Evolutionary conservation across 2,113 vertebrate species (phyloP), one percentile per base, ranked within the genome.

Genomic region (Hymenochirus boettgeri): DNA sequence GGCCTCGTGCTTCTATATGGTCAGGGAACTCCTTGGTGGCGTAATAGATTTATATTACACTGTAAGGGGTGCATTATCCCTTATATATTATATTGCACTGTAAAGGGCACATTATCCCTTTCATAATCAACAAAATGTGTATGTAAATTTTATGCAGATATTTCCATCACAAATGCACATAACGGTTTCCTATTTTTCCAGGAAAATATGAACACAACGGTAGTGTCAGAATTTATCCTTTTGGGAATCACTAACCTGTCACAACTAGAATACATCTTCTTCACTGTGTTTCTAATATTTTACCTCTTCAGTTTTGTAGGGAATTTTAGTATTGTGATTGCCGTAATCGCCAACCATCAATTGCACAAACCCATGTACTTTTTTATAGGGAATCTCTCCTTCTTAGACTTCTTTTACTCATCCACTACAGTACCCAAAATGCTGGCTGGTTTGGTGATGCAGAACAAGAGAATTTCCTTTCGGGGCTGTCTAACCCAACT

Each of bases 301-400:
- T 59, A 45, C n/a, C 23, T 59, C 21, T 45, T 26, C 4, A 59
- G 7, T 25, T n/a, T 46, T 26, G 15, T 24, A 17, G 57, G 57
- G 3, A 59, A 59, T 15, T 18, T 45, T 3, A 26, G 57, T 24
- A 59, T 45, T 59, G 57, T 59, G 23, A n/a, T 7, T 25, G 57
- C 45, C 23, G 57, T 59, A 2, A 26, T 59, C n/a, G 4, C 15
- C 11, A 24, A 59, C 10, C 22, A 24, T 42, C 15, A 17, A 17
- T 33, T 57, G 12, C 56, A 57, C 22, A 57, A 29, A 2, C 56
- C 56, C 11, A 53, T 64, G 62, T 64, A 64, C 37, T 56, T 64
- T 12, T 64, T 64, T 8, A 55, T 64, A 10, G 35, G 33, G 5
- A 35, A 23, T 22, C 37, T 64, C n/a, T 64, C 62, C 13, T 65